These are phyloP conservation scores for Choristoneura rosaceana DNA, from an alignment of 2,888 invertebrate genomes.

Conservation along the genomic window DNA sequence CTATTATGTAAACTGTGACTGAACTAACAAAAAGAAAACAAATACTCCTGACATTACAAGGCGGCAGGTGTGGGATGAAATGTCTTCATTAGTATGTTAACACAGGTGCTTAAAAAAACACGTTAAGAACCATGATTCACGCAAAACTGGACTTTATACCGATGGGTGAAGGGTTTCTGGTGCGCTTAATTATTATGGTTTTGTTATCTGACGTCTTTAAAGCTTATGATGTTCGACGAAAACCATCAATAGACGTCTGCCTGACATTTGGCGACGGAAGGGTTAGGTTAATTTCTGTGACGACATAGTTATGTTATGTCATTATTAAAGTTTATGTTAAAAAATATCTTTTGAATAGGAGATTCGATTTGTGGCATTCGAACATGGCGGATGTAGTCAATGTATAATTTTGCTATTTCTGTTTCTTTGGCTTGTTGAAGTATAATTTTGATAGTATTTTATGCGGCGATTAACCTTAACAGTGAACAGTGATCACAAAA, in stretches of 20 bases:
- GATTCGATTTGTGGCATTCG: too few species aligned
- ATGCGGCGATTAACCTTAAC: too few species aligned
- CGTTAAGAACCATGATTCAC: background rate
- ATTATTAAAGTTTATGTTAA: background rate
- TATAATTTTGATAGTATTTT: too few species aligned
- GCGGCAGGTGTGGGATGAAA: slow-evolving; percentile 25
- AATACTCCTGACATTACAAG: background rate
- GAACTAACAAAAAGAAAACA: background rate
- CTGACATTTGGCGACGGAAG: slow-evolving; percentile 10
- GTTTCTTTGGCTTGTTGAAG: too few species aligned
- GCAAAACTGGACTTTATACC: background rate
- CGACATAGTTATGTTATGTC: background rate
- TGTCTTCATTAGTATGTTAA: slow-evolving; percentile 34
- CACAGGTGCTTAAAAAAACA: slow-evolving; percentile 18
- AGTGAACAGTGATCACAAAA: too few species aligned
- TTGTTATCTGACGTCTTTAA: background rate
- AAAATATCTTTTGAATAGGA: too few species aligned
- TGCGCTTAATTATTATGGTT: background rate
- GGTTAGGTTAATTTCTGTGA: slow-evolving; percentile 5
- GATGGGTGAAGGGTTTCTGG: background rate
- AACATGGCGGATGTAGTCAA: too few species aligned
- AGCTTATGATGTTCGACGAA: background rate
- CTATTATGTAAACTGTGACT: too few species aligned
- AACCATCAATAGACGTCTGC: slow-evolving; percentile 1
- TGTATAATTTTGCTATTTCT: too few species aligned